Conservation (phyloP, 2,113 vertebrate genomes). For the Hyaena hyaena region DNA sequence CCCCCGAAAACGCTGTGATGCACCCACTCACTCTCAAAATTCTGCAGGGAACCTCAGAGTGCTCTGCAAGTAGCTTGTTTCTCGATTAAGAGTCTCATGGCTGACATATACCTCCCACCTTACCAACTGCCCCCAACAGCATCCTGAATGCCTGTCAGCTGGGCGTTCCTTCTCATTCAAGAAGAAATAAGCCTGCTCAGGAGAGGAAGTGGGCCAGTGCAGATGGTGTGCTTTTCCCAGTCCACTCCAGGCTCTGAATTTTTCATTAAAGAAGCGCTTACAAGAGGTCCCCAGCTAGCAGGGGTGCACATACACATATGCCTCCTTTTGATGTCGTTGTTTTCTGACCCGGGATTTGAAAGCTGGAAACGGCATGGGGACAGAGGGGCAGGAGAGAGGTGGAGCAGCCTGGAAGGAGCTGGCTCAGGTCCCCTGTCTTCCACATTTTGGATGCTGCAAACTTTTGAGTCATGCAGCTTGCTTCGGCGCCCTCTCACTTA, state of each 20-base stretch:
- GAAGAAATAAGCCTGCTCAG: neutral
- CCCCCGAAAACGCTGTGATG: neutral
- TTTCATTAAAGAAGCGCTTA: neutral
- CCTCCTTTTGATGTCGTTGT: neutral
- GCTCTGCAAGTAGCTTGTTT: neutral
- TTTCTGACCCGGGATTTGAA: neutral
- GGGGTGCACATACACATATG: too few species aligned
- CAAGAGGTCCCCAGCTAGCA: too few species aligned
- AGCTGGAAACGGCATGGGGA: neutral
- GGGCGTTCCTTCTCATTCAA: too few species aligned
- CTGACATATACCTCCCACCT: neutral
- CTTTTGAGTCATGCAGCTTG: conserved; percentile 16
- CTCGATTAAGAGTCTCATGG: neutral
- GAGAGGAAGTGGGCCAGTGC: neutral
- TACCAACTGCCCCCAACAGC: neutral
- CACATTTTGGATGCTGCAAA: conserved; percentile 29
- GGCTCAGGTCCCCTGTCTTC: neutral
- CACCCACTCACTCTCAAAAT: neutral
- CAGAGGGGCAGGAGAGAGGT: neutral
- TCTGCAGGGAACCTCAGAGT: neutral
- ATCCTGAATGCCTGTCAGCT: neutral
- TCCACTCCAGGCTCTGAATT: neutral
- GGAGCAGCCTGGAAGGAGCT: neutral
- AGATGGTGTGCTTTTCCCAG: neutral
- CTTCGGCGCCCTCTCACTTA: conserved; percentile 26